A percentile compares a stretch with the other conserved stretches of the same genome.
phyloP scores from a whole-genome alignment of 2,888 invertebrate genomes.

The Trissolcus brochymenae region DNA sequence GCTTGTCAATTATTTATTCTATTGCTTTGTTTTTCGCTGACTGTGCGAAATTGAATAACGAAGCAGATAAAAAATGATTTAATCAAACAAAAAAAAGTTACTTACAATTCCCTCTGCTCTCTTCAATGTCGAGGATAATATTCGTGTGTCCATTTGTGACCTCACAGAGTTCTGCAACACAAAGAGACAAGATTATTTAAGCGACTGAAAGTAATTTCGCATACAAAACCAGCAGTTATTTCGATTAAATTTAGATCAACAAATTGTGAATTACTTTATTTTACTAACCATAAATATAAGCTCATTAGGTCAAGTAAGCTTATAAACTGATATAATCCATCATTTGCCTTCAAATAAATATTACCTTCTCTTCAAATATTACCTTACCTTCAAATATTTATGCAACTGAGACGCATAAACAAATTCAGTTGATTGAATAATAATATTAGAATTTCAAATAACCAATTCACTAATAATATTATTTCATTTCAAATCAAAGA shows the following conservation, averaged over 20 bases:
- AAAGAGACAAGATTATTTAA: not conserved
- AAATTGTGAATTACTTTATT: not conserved
- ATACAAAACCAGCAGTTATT: not conserved
- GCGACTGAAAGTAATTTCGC: not conserved
- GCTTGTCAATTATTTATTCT: too few species aligned
- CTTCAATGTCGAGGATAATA: constrained; percentile 93
- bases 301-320: not conserved
- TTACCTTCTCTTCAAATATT: not conserved
- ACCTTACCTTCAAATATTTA: not conserved
- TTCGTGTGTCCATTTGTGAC: constrained; percentile 92
- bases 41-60: too few species aligned
- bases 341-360: not conserved
- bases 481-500: too few species aligned
- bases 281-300: not conserved
- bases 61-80: not conserved
- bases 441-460: not conserved
- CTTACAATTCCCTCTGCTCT: constrained; percentile 91
- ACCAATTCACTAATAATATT: not conserved
- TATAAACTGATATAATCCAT: not conserved
- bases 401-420: not conserved
- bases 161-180: constrained; percentile 83
- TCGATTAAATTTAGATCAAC: not conserved
- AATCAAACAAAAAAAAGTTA: constrained; percentile 65
- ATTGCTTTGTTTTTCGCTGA: too few species aligned
- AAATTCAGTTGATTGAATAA: not conserved